These are phyloP conservation scores for Drosophila subpulchrella DNA, from an alignment of 1,140 invertebrate genomes.

Conservation along the genomic window DNA sequence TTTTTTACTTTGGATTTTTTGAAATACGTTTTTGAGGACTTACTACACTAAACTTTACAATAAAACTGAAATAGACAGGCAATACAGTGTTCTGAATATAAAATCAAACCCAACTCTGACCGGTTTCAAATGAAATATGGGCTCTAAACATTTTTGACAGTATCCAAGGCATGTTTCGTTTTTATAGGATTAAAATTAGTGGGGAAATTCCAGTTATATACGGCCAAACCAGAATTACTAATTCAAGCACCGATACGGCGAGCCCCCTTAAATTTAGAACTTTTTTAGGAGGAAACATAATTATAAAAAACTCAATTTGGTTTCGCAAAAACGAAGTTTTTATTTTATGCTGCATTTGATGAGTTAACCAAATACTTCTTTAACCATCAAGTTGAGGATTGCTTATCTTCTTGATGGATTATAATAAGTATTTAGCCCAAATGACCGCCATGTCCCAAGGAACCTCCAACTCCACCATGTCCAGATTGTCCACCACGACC, in stretches of 20 bases:
- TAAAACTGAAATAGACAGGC: slow-evolving; percentile 24
- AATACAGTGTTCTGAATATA: slow-evolving; percentile 6
- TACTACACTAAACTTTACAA: slow-evolving; percentile 27
- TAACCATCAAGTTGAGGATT: not conserved
- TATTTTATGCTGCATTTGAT: slow-evolving; percentile 6
- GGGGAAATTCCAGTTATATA: not conserved
- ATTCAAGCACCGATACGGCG: not conserved
- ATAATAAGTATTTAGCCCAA: not conserved
- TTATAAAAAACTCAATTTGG: not conserved
- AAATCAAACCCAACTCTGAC: slow-evolving; percentile 25
- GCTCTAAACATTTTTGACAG: not conserved
- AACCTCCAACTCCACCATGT: too few relatives aligned
- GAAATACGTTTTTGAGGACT: slow-evolving; percentile 1
- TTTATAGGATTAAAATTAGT: not conserved
- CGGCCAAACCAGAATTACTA: not conserved
- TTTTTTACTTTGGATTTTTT: slow-evolving; percentile 43
- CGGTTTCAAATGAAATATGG: not conserved
- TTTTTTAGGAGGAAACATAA: not conserved
- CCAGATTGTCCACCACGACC: not conserved
- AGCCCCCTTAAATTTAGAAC: slow-evolving; percentile 2
- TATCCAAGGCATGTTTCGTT: not conserved
- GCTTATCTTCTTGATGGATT: not conserved
- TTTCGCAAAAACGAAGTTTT: slow-evolving; percentile 14
- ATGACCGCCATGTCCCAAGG: not conserved
- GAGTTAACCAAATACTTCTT: not conserved